Evolutionary conservation across 2,113 vertebrate genomes (phyloP).

Genomic region (Dermatemys mawii): DNA sequence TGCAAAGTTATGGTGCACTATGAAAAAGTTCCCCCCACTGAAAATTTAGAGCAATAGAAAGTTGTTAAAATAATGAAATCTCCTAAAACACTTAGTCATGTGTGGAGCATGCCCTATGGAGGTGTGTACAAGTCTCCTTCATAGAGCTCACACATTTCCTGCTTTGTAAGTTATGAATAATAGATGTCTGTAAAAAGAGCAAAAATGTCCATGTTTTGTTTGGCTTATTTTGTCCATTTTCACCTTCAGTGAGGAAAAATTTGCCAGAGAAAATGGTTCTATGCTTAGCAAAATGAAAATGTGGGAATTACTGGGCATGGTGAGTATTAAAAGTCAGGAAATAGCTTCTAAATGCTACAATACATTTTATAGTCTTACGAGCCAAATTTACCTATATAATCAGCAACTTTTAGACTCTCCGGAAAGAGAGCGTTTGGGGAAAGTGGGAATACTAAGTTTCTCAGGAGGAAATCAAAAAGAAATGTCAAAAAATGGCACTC

Average conservation of each 20-base stretch:
- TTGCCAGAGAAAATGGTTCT: constrained; percentile 52
- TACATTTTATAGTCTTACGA: neutral
- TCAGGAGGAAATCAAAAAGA: neutral
- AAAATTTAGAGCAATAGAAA: neutral
- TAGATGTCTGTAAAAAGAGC: constrained; percentile 19
- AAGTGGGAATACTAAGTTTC: constrained; percentile 18
- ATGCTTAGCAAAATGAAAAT: constrained; percentile 51
- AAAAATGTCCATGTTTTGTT: neutral
- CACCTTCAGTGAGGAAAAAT: constrained; percentile 43
- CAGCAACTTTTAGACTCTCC: neutral
- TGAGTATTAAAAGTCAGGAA: constrained; percentile 49
- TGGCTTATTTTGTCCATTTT: constrained; percentile 53
- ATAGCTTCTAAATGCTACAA: constrained; percentile 9
- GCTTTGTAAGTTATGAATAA: constrained; percentile 16
- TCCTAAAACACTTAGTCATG: neutral
- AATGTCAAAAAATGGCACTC: neutral
- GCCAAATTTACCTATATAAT: neutral
- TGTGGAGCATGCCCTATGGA: neutral
- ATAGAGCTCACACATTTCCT: constrained; percentile 15
- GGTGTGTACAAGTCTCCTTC: neutral
- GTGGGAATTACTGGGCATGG: constrained; percentile 46
- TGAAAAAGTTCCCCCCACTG: neutral
- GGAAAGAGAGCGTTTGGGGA: neutral
- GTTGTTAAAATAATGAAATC: neutral
- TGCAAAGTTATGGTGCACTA: neutral